Evolutionary conservation across 2,797 vertebrate genomes (phyloP).

Genomic region (Eulemur mongoz): DNA sequence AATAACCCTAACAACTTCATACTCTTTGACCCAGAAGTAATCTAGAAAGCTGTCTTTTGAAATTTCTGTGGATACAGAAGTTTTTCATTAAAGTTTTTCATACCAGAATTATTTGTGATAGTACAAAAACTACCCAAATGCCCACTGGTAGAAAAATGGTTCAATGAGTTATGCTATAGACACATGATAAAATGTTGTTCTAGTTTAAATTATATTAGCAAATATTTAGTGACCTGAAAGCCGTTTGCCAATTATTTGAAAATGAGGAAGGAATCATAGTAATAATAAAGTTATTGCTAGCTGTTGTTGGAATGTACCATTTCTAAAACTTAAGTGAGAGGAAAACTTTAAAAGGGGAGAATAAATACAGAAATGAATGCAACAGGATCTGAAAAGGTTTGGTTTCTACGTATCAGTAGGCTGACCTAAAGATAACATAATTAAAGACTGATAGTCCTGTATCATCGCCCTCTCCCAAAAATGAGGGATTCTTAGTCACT

Average conservation of each 20-base stretch:
- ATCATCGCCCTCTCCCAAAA: not conserved
- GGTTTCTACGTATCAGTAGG: not conserved
- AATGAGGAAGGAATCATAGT: not conserved
- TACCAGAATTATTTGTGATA: constrained; percentile 1
- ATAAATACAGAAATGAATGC: not conserved
- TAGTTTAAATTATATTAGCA: not conserved
- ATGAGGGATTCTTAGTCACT: not conserved
- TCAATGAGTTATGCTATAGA: not conserved
- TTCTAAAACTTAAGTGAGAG: not conserved
- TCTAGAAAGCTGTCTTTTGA: not conserved
- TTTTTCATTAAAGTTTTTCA: not conserved
- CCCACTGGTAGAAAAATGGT: not conserved
- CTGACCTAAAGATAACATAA: not conserved
- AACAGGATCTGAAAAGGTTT: not conserved
- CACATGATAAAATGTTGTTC: not conserved
- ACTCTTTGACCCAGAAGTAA: not conserved
- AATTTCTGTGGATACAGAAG: not conserved
- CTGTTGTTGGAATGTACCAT: not conserved
- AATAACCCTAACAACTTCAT: not conserved
- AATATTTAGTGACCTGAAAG: not conserved
- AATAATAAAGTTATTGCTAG: not conserved
- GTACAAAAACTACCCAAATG: not conserved
- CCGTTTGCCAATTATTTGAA: not conserved
- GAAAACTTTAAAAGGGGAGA: not conserved
- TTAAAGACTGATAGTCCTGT: not conserved